Conservation (phyloP, 2,797 vertebrate genomes). For the Eidolon dupreanum region DNA sequence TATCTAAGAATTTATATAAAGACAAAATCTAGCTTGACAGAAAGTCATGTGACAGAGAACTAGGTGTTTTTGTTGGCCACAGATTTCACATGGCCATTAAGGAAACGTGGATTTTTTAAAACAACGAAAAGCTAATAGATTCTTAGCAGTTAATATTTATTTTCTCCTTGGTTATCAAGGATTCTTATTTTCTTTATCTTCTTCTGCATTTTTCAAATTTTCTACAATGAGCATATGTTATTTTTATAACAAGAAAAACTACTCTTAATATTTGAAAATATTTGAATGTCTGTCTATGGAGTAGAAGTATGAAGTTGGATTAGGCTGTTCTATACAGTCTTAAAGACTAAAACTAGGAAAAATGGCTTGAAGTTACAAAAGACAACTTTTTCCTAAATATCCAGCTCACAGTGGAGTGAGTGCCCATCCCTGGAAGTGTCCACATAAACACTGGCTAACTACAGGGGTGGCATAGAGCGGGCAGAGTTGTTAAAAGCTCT, state of each 20-base stretch:
- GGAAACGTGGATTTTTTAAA: conserved; percentile 2
- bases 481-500: background rate
- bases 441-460: background rate
- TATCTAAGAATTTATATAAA: background rate
- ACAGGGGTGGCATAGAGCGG: background rate
- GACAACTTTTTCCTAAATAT: background rate
- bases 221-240: conserved; percentile 42
- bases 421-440: background rate
- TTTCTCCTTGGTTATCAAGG: conserved; percentile 40
- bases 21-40: background rate
- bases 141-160: conserved; percentile 8
- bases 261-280: conserved; percentile 53
- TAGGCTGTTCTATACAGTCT: background rate
- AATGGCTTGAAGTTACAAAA: background rate
- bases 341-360: background rate
- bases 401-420: background rate
- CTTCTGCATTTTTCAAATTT: conserved; percentile 36
- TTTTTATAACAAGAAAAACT: conserved; percentile 54
- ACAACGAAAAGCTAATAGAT: background rate
- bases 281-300: background rate
- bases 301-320: background rate
- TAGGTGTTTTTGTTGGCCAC: background rate
- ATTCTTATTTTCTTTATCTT: conserved; percentile 19
- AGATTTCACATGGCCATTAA: background rate
- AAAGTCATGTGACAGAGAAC: background rate